These are phyloP conservation scores for Pangasius djambal DNA, from an alignment of 2,797 vertebrate genomes.

Conservation along the genomic window DNA sequence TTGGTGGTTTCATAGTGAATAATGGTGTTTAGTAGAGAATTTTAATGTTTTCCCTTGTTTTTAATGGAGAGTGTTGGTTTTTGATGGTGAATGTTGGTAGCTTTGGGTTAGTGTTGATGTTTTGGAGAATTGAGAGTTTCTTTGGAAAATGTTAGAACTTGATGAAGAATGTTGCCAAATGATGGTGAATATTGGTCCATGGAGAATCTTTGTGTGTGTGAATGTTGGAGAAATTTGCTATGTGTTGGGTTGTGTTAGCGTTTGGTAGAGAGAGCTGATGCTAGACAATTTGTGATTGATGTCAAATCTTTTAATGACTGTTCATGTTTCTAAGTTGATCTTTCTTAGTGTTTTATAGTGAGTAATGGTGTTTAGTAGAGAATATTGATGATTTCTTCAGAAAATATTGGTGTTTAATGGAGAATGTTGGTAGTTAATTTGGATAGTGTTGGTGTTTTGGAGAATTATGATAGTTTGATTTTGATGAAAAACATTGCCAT, in stretches of 20 bases:
- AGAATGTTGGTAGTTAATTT: no score
- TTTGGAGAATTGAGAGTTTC: not conserved
- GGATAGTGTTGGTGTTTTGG: no score
- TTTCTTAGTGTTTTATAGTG: no score
- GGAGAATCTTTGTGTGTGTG: not conserved
- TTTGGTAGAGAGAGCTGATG: not conserved
- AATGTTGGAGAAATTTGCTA: no score
- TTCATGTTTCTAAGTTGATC: no score
- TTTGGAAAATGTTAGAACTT: not conserved
- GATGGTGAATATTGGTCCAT: not conserved
- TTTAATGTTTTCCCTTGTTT: not conserved
- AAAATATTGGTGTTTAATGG: no score
- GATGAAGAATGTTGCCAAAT: not conserved
- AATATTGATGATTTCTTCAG: no score
- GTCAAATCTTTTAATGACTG: no score
- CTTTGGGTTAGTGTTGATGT: not conserved
- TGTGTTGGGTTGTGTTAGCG: not conserved
- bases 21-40: not conserved
- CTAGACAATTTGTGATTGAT: not conserved
- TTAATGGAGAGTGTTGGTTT: not conserved
- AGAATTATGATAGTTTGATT: no score
- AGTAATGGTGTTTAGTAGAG: no score
- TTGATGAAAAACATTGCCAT: no score
- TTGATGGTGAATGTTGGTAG: not conserved
- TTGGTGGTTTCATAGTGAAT: not conserved